A percentile compares a stretch with the other conserved stretches of the same genome.
Conservation (phyloP, 2,797 vertebrate genomes). For the Lophius americanus region DNA sequence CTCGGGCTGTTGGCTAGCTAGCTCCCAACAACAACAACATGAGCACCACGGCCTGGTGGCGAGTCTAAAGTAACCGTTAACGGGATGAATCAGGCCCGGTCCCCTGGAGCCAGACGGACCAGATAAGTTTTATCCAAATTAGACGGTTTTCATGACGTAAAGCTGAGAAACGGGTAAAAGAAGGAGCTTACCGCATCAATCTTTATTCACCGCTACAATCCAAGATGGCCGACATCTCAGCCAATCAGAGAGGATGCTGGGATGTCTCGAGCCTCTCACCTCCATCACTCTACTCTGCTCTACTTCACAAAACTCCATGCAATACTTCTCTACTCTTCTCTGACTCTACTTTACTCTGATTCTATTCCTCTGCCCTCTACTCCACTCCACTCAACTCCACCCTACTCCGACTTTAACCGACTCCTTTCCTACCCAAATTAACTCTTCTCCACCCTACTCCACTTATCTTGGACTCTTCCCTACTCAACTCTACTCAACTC, state of each 20-base stretch:
- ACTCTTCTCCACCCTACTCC: conserved; percentile 4
- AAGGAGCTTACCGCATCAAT: conserved; percentile 96
- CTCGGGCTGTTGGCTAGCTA: conserved; percentile 33
- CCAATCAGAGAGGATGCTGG: conserved; percentile 91
- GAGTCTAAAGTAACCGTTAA: not conserved
- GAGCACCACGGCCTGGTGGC: conserved; percentile 6
- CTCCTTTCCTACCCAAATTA: too few relatives aligned
- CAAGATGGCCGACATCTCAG: conserved; percentile 95
- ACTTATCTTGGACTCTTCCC: not conserved
- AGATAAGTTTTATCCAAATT: not conserved
- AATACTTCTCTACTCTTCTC: not conserved
- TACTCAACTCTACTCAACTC: too few relatives aligned
- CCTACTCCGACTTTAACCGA: not conserved
- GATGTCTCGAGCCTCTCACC: conserved; percentile 91
- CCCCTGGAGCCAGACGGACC: too few relatives aligned
- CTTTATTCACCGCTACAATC: conserved; percentile 94
- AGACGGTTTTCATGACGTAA: conserved; percentile 9
- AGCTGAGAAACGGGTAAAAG: conserved; percentile 47
- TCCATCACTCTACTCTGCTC: conserved; percentile 9
- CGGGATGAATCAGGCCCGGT: too few relatives aligned
- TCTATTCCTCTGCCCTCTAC: not conserved
- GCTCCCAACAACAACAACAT: conserved; percentile 72
- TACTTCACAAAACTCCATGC: not conserved
- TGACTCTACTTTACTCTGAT: not conserved
- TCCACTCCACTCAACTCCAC: too few relatives aligned